A percentile compares a stretch with the other conserved stretches of the same genome.
Evolutionary conservation across 2,888 invertebrate species (phyloP).

Genomic region (Xestia ashworthii): DNA sequence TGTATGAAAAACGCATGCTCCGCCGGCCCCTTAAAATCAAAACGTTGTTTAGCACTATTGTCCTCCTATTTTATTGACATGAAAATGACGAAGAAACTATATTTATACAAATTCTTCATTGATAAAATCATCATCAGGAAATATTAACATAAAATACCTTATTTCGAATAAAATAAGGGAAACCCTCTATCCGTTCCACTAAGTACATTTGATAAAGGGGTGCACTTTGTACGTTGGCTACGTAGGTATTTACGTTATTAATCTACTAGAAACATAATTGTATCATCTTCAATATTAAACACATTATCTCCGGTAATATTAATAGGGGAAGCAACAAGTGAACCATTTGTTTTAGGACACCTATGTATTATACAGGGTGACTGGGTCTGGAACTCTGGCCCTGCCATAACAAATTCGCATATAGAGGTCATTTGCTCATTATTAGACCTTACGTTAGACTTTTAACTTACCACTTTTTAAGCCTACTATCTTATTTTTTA

Average conservation of each 20-base stretch:
- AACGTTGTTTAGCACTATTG: background rate
- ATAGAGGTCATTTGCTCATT: too few species aligned
- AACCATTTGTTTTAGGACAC: constrained; percentile 1
- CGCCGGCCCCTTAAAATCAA: too few species aligned
- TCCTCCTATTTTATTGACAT: background rate
- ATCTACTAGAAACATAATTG: background rate
- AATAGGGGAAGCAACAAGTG: background rate
- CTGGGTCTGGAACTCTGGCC: too few species aligned
- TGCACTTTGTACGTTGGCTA: background rate
- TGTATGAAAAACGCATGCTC: too few species aligned
- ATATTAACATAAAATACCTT: background rate
- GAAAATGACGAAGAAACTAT: background rate
- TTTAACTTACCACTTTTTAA: too few species aligned
- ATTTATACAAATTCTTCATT: constrained; percentile 10
- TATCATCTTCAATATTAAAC: constrained; percentile 1
- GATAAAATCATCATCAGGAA: background rate
- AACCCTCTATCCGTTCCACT: background rate
- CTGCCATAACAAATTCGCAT: too few species aligned
- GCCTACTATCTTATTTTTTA: too few species aligned
- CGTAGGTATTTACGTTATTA: background rate
- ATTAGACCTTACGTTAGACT: too few species aligned
- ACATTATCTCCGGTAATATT: background rate
- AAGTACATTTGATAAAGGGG: background rate
- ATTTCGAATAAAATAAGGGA: background rate
- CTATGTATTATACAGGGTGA: background rate